Base-by-base conservation (phyloP, 2,888 invertebrate species). In the Drosophila nr. perissopoda region DNA sequence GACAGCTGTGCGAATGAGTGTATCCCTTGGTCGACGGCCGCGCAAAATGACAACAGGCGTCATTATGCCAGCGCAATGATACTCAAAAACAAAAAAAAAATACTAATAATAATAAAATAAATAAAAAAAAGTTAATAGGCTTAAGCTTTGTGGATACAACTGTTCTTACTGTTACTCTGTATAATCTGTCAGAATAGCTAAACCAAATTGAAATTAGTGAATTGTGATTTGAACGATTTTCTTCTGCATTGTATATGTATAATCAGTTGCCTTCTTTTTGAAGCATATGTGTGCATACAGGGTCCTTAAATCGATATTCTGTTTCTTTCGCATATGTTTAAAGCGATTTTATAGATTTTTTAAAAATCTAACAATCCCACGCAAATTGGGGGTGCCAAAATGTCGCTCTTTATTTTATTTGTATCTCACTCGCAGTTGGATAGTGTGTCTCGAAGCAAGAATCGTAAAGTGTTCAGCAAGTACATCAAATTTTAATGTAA, bases 1-100 rank as follows among this genome's bases (percentile, higher is more conserved):
- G 66, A 79, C 81, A 76, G 68, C 84, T 79, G 83, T 83, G 87
- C 84, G 79, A 89, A 83, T 74, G 78, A 81, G 74, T 78, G 83
- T 89, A 81, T 83, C 81, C 83, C 71, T 81, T 70, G 73, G 81
- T 71, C 75, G 64, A 53, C 76, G 65, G 62, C 61, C 65, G 75
- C 70, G 62, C 38, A 54, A 72, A 77, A 83, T 83, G 77, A 85
- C 83, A 86, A 69, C 80, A 88, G 86, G 70, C 73, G 77, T 88
- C 83, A 85, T 83, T 88, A 85, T 74, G 70, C 53, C 29, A 72
- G 54, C 59, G 42, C 65, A 56, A 64, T 62, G 51, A 74, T 52
- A 53, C 36, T 38, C 29, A 29, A 61, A 36, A 48, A 56, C 59
- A 49, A 49, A 21, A 40, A 21, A 16, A 16, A 52, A 54, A 52